Evolutionary conservation across 2,888 invertebrate genomes (phyloP).

Genomic region (Drosophila yooni): DNA sequence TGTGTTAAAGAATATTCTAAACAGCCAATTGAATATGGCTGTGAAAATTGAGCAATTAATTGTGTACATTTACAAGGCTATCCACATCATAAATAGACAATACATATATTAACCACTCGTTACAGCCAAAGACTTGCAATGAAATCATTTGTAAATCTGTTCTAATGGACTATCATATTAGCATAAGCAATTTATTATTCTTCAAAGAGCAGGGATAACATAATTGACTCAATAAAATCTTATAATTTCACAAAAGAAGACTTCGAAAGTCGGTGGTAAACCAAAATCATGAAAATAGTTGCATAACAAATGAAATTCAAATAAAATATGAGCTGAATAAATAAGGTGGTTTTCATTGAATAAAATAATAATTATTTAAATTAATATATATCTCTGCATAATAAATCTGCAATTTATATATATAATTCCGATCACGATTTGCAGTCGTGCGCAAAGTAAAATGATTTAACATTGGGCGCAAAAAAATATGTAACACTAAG

Average conservation of each 20-base stretch:
- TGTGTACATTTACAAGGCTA: conserved; percentile 17
- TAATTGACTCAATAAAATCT: not conserved
- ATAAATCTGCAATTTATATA: not conserved
- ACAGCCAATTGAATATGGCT: conserved; percentile 18
- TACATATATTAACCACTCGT: not conserved
- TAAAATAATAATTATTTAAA: not conserved
- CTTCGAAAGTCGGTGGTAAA: too few relatives aligned
- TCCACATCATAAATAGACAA: conserved; percentile 26
- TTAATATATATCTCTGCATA: not conserved
- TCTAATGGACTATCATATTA: not conserved
- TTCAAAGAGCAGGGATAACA: not conserved
- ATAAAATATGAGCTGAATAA: not conserved
- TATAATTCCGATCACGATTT: not conserved
- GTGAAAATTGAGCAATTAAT: conserved; percentile 6
- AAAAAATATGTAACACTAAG: not conserved
- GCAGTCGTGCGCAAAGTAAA: not conserved
- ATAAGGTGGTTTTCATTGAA: not conserved
- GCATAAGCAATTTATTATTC: not conserved
- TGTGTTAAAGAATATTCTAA: conserved; percentile 16
- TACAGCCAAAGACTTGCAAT: not conserved
- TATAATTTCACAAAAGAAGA: not conserved
- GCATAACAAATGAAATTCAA: not conserved
- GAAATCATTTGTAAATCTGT: not conserved
- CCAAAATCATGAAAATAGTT: not conserved
- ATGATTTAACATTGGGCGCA: not conserved